phyloP scores from a whole-genome alignment of 2,888 invertebrate species.

The Tribolium freemani region DNA sequence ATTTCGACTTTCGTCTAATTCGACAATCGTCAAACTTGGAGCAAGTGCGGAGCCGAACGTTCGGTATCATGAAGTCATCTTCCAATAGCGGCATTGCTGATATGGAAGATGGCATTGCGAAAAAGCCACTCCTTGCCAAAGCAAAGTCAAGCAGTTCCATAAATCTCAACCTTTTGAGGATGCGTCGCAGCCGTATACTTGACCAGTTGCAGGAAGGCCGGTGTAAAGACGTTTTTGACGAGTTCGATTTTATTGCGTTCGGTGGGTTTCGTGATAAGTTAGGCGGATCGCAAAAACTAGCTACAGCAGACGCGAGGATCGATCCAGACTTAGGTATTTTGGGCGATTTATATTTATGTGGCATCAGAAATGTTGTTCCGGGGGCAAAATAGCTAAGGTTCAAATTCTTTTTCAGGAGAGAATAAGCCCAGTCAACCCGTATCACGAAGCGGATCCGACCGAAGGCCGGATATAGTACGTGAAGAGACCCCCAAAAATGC shows the following conservation, averaged over 20 bases:
- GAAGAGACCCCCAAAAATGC: conserved; percentile 59
- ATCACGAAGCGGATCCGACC: conserved; percentile 66
- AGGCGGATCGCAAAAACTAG: conserved; percentile 48
- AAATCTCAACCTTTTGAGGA: conserved; percentile 64
- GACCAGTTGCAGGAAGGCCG: conserved; percentile 60
- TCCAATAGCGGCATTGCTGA: conserved; percentile 51
- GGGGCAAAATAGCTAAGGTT: not conserved
- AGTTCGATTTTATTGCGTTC: conserved; percentile 67
- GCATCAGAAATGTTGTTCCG: not conserved
- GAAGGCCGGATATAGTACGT: conserved; percentile 65
- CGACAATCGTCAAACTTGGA: conserved; percentile 68
- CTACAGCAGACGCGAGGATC: conserved; percentile 16
- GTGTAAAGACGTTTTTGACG: conserved; percentile 63
- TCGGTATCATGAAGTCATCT: conserved; percentile 55
- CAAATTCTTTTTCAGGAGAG: conserved; percentile 60
- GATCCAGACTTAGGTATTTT: conserved; percentile 23
- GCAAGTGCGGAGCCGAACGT: conserved; percentile 59
- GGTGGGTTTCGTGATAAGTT: conserved; percentile 57
- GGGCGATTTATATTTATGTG: not conserved
- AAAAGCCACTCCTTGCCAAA: conserved; percentile 64
- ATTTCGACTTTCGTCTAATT: conserved; percentile 62
- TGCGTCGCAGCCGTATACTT: conserved; percentile 61
- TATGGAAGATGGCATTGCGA: conserved; percentile 45
- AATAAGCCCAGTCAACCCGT: conserved; percentile 65
- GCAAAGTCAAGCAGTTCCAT: conserved; percentile 68